Percentiles rank a stretch among this genome's conserved stretches.
These are phyloP conservation scores for Ceyx erithaca DNA, from an alignment of 2,797 vertebrate genomes.

Conservation along the genomic window DNA sequence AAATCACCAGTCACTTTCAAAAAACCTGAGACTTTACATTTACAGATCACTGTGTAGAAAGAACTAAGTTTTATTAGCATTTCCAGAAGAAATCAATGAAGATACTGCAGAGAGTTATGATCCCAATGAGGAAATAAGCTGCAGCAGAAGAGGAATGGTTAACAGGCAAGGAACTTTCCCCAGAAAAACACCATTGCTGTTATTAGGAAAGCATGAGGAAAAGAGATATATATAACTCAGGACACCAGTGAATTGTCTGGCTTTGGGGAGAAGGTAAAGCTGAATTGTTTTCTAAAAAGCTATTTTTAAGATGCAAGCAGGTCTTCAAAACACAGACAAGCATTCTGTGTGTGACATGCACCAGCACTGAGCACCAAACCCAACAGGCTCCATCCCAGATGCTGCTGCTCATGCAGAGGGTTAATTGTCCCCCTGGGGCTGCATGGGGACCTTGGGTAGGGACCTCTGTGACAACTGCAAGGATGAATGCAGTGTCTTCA, in stretches of 20 bases:
- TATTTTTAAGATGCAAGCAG: conserved; percentile 32
- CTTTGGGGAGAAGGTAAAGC: conserved; percentile 28
- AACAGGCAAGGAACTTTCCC: background rate
- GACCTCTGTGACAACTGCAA: background rate
- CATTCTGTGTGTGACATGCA: background rate
- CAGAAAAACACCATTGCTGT: background rate
- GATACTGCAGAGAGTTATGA: conserved; percentile 12
- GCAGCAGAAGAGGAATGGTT: conserved; percentile 6
- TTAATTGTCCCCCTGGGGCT: background rate
- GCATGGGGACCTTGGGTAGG: background rate
- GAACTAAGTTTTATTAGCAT: conserved; percentile 22
- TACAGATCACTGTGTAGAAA: background rate
- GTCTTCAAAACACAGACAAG: conserved; percentile 25
- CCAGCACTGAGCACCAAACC: background rate
- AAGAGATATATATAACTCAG: background rate
- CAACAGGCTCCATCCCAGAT: background rate
- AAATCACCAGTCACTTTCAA: background rate
- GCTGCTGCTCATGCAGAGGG: background rate
- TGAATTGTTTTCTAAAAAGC: conserved; percentile 10
- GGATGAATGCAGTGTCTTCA: background rate
- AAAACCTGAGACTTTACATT: background rate
- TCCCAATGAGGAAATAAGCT: conserved; percentile 30
- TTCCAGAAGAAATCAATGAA: conserved; percentile 25
- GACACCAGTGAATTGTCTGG: conserved; percentile 14
- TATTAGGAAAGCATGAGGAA: background rate